Conservation (phyloP, 2,113 vertebrate species). For the Forbesichthys agassizii region DNA sequence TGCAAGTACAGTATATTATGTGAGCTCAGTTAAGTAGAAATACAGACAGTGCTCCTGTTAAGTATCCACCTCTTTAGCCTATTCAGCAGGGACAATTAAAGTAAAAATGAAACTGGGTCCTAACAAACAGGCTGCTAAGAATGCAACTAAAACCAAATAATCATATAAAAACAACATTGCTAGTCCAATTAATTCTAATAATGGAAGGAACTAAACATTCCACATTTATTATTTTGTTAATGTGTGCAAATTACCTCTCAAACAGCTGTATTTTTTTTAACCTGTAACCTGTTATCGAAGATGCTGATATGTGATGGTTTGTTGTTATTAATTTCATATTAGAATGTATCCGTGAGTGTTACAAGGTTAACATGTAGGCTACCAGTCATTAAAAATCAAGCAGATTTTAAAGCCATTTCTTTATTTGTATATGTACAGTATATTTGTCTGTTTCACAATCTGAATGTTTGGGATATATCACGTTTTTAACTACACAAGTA, state of each 20-base stretch:
- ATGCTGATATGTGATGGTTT: constrained; percentile 71
- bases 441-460: not conserved
- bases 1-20: constrained; percentile 49
- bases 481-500: no score
- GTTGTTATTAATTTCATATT: constrained; percentile 74
- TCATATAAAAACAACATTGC: constrained; percentile 42
- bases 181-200: constrained; percentile 65
- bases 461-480: no score
- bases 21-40: constrained; percentile 54
- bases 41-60: constrained; percentile 55
- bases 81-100: constrained; percentile 47
- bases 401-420: constrained; percentile 53
- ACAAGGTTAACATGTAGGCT: constrained; percentile 67
- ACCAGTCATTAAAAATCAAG: constrained; percentile 77
- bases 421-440: not conserved
- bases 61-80: constrained; percentile 24
- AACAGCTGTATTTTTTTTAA: constrained; percentile 68
- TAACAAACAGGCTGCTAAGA: constrained; percentile 33
- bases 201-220: constrained; percentile 72
- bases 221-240: constrained; percentile 54
- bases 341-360: constrained; percentile 75
- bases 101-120: constrained; percentile 13
- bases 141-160: constrained; percentile 39
- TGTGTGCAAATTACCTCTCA: constrained; percentile 69
- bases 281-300: constrained; percentile 63